These are phyloP conservation scores for Sphyrna mokarran DNA, from an alignment of 2,113 vertebrate species.

Conservation along the genomic window DNA sequence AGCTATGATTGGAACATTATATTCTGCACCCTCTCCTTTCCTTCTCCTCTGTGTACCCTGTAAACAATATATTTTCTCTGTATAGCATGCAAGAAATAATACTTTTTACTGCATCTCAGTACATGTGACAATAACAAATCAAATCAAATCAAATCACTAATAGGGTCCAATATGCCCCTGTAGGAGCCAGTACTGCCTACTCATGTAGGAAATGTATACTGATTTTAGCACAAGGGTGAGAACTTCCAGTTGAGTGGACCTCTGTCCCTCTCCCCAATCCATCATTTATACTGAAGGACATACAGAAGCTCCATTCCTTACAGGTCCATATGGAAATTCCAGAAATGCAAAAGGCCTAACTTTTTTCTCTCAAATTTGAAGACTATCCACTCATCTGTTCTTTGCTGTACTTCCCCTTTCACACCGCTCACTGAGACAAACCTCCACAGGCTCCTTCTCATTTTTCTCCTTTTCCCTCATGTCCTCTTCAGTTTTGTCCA, in stretches of 20 bases:
- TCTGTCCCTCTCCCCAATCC: background rate
- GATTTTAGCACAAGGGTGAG: background rate
- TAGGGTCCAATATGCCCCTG: background rate
- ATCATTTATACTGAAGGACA: background rate
- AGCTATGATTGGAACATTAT: no score
- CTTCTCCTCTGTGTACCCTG: no score
- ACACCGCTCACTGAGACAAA: background rate
- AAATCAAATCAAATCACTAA: background rate
- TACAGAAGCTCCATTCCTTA: background rate
- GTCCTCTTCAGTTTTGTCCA: background rate
- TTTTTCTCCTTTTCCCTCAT: background rate
- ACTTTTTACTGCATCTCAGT: no score
- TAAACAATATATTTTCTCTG: no score
- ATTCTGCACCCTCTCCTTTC: no score
- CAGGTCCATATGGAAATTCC: background rate
- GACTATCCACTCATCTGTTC: background rate
- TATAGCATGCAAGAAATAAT: no score
- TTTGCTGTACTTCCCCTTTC: background rate
- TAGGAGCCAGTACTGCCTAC: background rate
- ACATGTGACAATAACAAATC: no score
- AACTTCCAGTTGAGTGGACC: background rate
- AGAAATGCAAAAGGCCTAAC: background rate
- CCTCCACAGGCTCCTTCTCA: background rate
- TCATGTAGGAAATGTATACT: background rate
- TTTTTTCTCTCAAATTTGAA: background rate